Percentiles rank a stretch among this genome's conserved stretches.
Conservation (phyloP, 2,888 invertebrate species). For the Crematogaster levior region DNA sequence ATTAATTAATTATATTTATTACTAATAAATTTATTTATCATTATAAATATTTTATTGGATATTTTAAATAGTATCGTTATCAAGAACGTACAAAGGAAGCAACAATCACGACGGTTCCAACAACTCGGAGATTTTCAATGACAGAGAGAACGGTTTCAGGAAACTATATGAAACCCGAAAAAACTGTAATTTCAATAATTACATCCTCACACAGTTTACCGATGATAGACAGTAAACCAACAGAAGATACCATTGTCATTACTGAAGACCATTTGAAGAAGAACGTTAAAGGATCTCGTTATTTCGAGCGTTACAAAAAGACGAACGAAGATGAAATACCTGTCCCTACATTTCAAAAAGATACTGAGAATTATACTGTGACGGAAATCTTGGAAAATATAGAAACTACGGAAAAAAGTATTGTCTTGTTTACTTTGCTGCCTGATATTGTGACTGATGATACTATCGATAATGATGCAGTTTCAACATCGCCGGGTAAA, state of each 20-base stretch:
- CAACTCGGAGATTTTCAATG: background rate
- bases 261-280: background rate
- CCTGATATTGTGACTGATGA: background rate
- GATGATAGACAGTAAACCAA: background rate
- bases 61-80: conserved; percentile 18
- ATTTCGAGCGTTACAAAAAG: conserved; percentile 9
- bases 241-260: background rate
- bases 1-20: background rate
- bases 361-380: background rate
- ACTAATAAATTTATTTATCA: background rate
- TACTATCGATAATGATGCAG: background rate
- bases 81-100: background rate
- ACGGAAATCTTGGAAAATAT: background rate
- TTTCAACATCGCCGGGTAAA: background rate
- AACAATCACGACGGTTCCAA: background rate
- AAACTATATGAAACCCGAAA: background rate
- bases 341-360: background rate
- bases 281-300: background rate
- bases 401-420: background rate
- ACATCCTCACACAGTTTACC: too few species aligned
- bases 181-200: background rate
- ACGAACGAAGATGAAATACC: background rate
- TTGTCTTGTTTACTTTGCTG: background rate
- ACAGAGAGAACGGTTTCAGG: background rate
- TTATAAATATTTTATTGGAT: conserved; percentile 6